phyloP scores from a whole-genome alignment of 2,797 vertebrate genomes.

The Tadarida brasiliensis region DNA sequence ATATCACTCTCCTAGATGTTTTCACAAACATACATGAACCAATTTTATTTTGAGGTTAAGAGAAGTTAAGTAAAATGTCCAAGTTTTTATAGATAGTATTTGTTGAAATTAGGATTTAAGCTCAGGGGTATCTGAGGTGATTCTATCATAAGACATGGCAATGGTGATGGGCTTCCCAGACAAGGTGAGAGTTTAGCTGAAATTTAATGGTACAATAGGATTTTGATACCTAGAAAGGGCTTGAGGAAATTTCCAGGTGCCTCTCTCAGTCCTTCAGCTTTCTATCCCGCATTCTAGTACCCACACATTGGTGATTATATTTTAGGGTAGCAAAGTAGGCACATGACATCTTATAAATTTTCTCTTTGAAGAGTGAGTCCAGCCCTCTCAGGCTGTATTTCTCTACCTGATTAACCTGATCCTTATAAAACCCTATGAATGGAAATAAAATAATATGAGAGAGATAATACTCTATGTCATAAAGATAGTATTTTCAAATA shows the following conservation, averaged over 20 bases:
- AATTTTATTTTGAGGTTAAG: conserved; percentile 26
- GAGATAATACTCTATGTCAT: not conserved
- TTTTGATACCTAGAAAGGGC: not conserved
- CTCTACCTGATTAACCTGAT: not conserved
- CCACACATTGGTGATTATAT: not conserved
- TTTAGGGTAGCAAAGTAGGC: not conserved
- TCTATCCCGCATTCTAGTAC: not conserved
- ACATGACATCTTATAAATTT: not conserved
- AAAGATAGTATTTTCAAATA: conserved; percentile 28
- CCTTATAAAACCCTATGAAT: not conserved
- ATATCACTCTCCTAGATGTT: not conserved
- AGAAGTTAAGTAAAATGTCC: not conserved
- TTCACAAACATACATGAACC: not conserved
- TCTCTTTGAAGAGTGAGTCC: not conserved
- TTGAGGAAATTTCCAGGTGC: not conserved
- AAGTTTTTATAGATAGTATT: not conserved
- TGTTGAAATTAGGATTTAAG: conserved; percentile 2
- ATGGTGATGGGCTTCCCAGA: not conserved
- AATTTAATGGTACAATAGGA: not conserved
- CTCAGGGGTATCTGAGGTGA: not conserved
- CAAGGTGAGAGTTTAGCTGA: not conserved
- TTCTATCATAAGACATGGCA: not conserved
- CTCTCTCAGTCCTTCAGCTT: not conserved
- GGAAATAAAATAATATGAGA: conserved; percentile 15
- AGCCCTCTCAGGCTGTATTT: not conserved